Evolutionary conservation across 2,113 vertebrate species (phyloP).

Genomic region (Neodon shergylaensis): DNA sequence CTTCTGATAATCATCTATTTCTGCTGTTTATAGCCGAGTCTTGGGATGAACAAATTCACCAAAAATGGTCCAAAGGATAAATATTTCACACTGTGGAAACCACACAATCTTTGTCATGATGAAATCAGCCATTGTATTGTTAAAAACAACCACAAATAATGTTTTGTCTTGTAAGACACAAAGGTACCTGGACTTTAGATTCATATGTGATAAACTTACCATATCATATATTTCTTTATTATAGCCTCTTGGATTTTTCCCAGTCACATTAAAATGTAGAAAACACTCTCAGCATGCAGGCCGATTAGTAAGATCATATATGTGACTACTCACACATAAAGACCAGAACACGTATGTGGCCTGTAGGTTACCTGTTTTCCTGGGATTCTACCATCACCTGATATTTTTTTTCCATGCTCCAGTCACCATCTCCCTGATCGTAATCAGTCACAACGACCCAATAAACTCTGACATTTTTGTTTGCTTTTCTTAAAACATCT

Average conservation of each 20-base stretch:
- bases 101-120: neutral
- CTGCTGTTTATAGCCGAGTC: neutral
- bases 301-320: neutral
- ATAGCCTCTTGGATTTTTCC: neutral
- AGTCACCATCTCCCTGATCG: neutral
- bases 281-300: neutral
- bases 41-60: neutral
- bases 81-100: neutral
- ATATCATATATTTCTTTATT: neutral
- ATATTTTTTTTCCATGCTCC: neutral
- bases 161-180: neutral
- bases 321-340: neutral
- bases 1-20: neutral
- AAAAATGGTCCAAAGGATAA: neutral
- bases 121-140: neutral
- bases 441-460: no score
- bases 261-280: neutral
- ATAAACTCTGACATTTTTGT: neutral
- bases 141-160: neutral
- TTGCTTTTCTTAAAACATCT: neutral
- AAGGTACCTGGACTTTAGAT: neutral
- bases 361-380: neutral
- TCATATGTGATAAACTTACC: neutral
- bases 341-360: neutral
- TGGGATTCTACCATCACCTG: neutral